Percentiles rank a stretch among this genome's conserved stretches.
Evolutionary conservation across 2,888 invertebrate genomes (phyloP).

Genomic region (Chymomyza caudatula): DNA sequence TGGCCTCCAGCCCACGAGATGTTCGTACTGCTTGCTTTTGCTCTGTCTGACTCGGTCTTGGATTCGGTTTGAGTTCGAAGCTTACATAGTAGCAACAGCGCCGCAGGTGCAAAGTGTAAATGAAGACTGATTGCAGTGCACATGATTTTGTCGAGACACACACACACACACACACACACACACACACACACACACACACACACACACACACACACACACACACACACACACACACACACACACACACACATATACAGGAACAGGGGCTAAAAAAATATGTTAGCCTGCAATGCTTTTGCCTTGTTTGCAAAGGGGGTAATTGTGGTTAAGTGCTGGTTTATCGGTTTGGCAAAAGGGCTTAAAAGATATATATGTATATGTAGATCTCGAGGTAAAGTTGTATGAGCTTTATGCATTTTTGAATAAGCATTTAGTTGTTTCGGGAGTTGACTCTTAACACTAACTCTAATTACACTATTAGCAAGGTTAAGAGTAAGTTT

Average conservation of each 20-base stretch:
- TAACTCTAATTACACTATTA: neutral
- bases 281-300: conserved; percentile 22
- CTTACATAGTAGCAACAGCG: conserved; percentile 28
- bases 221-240: too few species aligned
- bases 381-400: neutral
- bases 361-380: conserved; percentile 36
- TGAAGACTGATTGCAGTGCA: conserved; percentile 75
- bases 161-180: neutral
- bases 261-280: conserved; percentile 43
- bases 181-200: neutral
- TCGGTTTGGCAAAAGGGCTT: conserved; percentile 69
- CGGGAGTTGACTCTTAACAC: neutral
- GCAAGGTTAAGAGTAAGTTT: neutral
- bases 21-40: conserved; percentile 30
- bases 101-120: conserved; percentile 70
- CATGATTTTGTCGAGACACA: conserved; percentile 55
- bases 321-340: conserved; percentile 74
- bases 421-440: too few species aligned
- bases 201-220: too few species aligned
- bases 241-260: neutral
- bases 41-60: conserved; percentile 44
- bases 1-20: conserved; percentile 15
- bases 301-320: conserved; percentile 69
- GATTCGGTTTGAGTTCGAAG: neutral
- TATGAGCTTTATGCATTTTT: neutral